Conservation (phyloP, 2,888 invertebrate genomes). For the Drosophila tripunctata region DNA sequence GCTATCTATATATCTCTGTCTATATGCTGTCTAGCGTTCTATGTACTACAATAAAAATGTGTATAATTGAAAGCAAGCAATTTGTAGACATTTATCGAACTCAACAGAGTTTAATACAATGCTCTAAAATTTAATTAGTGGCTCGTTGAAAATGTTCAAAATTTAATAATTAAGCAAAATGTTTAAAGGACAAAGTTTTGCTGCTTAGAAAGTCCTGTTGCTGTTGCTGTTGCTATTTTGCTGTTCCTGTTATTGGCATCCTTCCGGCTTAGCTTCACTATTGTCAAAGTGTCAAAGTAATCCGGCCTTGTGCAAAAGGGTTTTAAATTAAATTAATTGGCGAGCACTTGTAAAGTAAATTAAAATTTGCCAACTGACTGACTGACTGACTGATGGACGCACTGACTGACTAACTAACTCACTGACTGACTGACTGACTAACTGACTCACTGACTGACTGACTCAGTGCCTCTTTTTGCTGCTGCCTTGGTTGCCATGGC, state of each 20-base stretch:
- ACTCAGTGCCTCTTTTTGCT: constrained; percentile 1
- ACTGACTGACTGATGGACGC: background rate
- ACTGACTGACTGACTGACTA: background rate
- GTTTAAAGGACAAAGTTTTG: constrained; percentile 6
- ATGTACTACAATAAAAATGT: constrained; percentile 39
- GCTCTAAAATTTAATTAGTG: constrained; percentile 41
- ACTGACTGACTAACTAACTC: constrained; percentile 18
- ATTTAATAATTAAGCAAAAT: constrained; percentile 48
- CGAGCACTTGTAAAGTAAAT: constrained; percentile 75
- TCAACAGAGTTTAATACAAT: constrained; percentile 22
- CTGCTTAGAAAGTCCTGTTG: background rate
- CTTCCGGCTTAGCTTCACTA: constrained; percentile 36
- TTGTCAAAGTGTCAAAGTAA: constrained; percentile 79
- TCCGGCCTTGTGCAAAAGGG: constrained; percentile 56
- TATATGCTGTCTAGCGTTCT: constrained; percentile 26
- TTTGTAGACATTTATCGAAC: constrained; percentile 35
- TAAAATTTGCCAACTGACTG: constrained; percentile 51
- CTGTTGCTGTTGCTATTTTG: background rate
- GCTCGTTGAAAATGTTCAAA: constrained; percentile 12
- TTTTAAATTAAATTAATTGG: constrained; percentile 78
- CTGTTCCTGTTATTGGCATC: constrained; percentile 5
- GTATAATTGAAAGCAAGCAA: constrained; percentile 50
- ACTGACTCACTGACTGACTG: constrained; percentile 1
- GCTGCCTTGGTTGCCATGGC: constrained; percentile 27
- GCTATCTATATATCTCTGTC: constrained; percentile 5